phyloP scores from a whole-genome alignment of 2,797 vertebrate species.

The Taeniopygia guttata region DNA sequence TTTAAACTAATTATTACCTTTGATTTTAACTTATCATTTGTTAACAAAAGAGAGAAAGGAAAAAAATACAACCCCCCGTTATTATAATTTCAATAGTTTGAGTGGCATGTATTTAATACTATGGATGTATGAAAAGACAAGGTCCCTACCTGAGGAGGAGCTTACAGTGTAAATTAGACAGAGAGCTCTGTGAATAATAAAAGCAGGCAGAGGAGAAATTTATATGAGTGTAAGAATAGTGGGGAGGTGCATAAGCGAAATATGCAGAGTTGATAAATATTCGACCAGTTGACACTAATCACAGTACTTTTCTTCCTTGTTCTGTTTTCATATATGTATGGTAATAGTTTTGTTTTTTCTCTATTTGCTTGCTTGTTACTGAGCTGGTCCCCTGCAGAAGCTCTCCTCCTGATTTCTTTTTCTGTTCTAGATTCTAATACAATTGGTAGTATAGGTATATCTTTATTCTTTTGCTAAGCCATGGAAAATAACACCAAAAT shows the following conservation, averaged over 20 bases:
- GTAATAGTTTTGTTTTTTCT: constrained; percentile 9
- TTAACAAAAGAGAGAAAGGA: not conserved
- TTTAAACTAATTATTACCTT: constrained; percentile 66
- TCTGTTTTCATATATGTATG: not conserved
- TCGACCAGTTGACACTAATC: constrained; percentile 17
- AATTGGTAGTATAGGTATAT: not conserved
- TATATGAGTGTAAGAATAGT: not conserved
- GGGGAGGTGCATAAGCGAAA: not conserved
- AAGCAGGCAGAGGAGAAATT: not conserved
- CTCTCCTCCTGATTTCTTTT: constrained; percentile 11
- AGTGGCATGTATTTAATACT: constrained; percentile 41
- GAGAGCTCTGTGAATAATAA: constrained; percentile 25
- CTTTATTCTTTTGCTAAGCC: constrained; percentile 14
- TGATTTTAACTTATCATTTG: constrained; percentile 54
- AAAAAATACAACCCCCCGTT: not conserved
- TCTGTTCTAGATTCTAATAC: not conserved
- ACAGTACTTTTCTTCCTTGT: not conserved
- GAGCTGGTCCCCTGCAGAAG: not conserved
- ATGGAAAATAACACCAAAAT: not conserved
- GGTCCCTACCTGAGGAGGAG: constrained; percentile 40
- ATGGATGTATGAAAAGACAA: constrained; percentile 8
- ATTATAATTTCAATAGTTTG: constrained; percentile 36
- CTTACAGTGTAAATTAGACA: constrained; percentile 27
- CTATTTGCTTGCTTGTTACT: not conserved
- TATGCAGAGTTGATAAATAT: constrained; percentile 9